Base-by-base conservation (phyloP, 2,888 invertebrate species). In the Orgyia antiqua region DNA sequence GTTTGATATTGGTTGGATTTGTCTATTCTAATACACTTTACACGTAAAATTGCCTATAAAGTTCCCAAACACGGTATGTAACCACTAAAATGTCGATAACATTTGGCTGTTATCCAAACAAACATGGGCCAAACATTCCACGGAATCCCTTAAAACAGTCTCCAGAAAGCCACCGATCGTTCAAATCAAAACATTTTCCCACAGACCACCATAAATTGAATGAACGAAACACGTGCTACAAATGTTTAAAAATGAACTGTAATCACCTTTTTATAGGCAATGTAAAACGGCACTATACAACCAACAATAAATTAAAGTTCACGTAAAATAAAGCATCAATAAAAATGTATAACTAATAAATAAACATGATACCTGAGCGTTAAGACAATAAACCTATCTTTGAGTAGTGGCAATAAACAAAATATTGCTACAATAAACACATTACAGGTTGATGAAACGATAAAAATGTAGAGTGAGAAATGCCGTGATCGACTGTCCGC, bases 331-430 rank as follows among this genome's bases (percentile, higher is more conserved):
- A 86, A 84, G 77, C 82, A 72, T 70, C 71, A 82, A 84, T 86
- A 86, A 86, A 86, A 86, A 82, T 83, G 84, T 86, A 84, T 84
- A 84, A 83, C 80, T 84, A 86, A 84, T 84, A 86, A 86, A 84
- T 84, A 82, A 84, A 84, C 82, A 84, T 76, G 78, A 80, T 83
- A 86, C 84, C 86, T 84, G 83, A 70, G 73, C 72, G 72, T 72
- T 75, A 70, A 83, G 74, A 84, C 83, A 84, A 79, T 83, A 84
- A 86, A 86, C 78, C 51, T 68, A 77, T 77, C 74, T 75, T 68
- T 73, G 77, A 82, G 78, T 76, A 78, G 80, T 62, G 53, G 83
- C 70, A 76, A 78, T 84, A 83, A 86, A 84, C 82, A 83, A 86
- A 15, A 84, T 84, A 84, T 83, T 82, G 82, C 80, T 66, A 70